Conservation (phyloP, 2,113 vertebrate species). For the Saccopteryx leptura region DNA sequence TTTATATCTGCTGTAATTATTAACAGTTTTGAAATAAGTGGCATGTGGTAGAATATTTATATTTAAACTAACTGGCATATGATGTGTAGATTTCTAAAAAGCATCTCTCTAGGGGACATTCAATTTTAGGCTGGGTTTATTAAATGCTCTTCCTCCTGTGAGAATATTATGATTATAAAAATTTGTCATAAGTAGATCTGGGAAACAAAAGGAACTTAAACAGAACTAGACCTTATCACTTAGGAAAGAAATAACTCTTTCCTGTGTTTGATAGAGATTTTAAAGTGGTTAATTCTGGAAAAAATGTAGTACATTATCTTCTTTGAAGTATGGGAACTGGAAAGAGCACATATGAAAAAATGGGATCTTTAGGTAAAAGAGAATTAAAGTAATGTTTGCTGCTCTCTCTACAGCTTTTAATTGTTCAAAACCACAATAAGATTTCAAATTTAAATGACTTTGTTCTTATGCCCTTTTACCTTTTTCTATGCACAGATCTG, state of each 20-base stretch:
- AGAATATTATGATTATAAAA: neutral
- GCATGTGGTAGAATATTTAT: neutral
- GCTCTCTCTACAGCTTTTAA: neutral
- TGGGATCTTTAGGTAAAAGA: neutral
- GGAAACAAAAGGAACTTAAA: constrained; percentile 6
- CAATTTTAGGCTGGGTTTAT: neutral
- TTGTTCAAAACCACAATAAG: neutral
- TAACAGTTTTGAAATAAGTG: constrained; percentile 14
- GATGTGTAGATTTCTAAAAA: neutral
- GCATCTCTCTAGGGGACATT: neutral
- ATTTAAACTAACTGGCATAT: neutral
- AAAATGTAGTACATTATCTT: neutral
- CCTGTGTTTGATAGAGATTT: constrained; percentile 10
- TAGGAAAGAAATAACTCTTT: neutral
- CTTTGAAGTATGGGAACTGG: neutral
- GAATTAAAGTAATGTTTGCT: neutral
- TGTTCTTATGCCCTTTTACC: neutral
- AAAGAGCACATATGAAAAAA: neutral
- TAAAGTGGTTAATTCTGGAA: neutral
- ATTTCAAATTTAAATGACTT: neutral
- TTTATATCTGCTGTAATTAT: neutral
- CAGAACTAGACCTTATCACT: neutral
- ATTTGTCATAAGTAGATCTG: neutral
- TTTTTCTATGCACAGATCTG: neutral
- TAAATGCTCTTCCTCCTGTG: constrained; percentile 17